Evolutionary conservation across 2,888 invertebrate genomes (phyloP).

Genomic region (Ametastegia equiseti): DNA sequence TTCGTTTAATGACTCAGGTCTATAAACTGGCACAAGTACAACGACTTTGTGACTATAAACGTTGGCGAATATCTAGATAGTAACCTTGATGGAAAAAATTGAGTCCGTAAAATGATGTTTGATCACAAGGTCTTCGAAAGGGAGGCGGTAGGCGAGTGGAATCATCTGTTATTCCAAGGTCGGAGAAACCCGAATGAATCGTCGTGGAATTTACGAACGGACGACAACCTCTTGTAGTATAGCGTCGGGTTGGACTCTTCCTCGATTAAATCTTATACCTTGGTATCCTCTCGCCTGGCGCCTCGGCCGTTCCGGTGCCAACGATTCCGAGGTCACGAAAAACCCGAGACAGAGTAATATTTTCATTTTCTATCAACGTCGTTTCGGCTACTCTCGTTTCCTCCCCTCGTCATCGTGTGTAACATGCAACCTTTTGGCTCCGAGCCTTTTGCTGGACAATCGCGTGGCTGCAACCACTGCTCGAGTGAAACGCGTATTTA

Average conservation of each 20-base stretch:
- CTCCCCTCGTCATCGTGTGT: too few relatives aligned
- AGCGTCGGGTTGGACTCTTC: conserved; percentile 18
- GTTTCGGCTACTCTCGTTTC: not conserved
- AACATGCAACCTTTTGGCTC: conserved; percentile 31
- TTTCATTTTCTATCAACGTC: conserved; percentile 28
- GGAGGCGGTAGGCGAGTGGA: not conserved
- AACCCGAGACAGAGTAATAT: conserved; percentile 4
- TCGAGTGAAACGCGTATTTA: conserved; percentile 46
- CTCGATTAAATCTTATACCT: conserved; percentile 20
- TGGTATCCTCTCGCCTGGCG: conserved; percentile 12
- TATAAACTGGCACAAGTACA: conserved; percentile 37
- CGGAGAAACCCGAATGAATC: conserved; percentile 19
- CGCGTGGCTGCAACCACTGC: conserved; percentile 36
- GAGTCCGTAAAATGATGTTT: not conserved
- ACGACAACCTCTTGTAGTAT: conserved; percentile 46
- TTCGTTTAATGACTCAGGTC: conserved; percentile 43
- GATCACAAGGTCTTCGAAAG: conserved; percentile 9
- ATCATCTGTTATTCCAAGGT: conserved; percentile 19
- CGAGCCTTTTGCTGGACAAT: conserved; percentile 46
- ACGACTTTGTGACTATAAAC: conserved; percentile 20
- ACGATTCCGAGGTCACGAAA: conserved; percentile 23
- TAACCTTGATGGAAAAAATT: conserved; percentile 38
- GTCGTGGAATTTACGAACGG: conserved; percentile 34
- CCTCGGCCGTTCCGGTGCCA: conserved; percentile 1
- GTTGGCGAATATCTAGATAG: conserved; percentile 40